Base-by-base conservation (phyloP, 30 jellyfish, hydroid and myxozoan genomes). In the Mastigias papua region DNA sequence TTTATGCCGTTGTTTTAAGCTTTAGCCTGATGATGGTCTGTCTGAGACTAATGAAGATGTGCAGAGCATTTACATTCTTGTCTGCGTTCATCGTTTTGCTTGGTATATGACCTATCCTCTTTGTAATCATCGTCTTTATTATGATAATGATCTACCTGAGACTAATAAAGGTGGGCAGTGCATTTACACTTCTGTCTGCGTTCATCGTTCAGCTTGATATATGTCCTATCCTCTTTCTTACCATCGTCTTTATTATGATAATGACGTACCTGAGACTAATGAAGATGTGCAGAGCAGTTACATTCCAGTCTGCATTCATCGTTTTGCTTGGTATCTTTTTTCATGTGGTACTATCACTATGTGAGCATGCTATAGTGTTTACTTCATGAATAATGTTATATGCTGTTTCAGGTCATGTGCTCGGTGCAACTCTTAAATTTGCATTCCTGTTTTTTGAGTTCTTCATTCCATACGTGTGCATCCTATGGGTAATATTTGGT, bases 391-490 rank as follows among this genome's bases (percentile, higher is more conserved):
- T n/a, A n/a, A n/a, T n/a, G n/a, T n/a, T n/a, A n/a, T n/a, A n/a
- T 54, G 23, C 17, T 54, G 67, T 67, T 60, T 28, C 74, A 87
- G 96, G 96, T 23, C 96, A 87, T 33, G 96, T 87, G 37, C 57
- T 78, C 28, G 96, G 89, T 25, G 96, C 87, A 31, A 87, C 96
- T 0, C 22, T 87, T 74, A 76, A 78, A 66, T 87, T 87, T 62
- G 96, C 96, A 0, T 87, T 87, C 29, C 90, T 87, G 16, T 87
- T 87, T 77, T 87, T 76, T 63, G 96, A 87, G 64, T 87, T 87
- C 48, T 87, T 76, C 76, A 87, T 87, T 29, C 96, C 96, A 10
- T 87, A 76, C 49, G 96, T 87, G 23, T 87, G 90, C 81, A 69
- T 75, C 25, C 50, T 87, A 3, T 87, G 90, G 90, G 48, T 87